Evolutionary conservation across 2,113 vertebrate species (phyloP).

Genomic region (Pituophis catenifer): DNA sequence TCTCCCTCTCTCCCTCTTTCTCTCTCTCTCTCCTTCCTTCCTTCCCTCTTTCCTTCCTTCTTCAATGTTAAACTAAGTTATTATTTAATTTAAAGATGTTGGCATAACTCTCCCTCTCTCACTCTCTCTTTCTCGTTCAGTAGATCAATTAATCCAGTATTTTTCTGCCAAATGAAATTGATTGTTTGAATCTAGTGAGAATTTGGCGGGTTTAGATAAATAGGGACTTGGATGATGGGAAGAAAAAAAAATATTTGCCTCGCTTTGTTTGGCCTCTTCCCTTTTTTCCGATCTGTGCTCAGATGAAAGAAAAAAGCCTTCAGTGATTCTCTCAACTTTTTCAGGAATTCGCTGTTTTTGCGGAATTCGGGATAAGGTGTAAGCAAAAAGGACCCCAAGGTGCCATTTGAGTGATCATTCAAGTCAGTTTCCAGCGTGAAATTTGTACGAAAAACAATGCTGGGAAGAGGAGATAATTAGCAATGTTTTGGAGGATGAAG

Average conservation of each 20-base stretch:
- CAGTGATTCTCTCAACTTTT: background rate
- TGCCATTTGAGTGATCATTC: background rate
- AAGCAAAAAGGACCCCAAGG: background rate
- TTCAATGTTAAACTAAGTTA: too few species aligned
- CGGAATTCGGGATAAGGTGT: background rate
- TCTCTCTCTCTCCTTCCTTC: too few species aligned
- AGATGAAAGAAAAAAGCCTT: background rate
- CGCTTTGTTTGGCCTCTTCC: background rate
- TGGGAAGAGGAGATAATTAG: background rate
- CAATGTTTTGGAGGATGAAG: background rate
- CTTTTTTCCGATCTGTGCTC: background rate
- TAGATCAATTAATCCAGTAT: background rate
- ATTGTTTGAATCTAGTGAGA: slow-evolving; percentile 17
- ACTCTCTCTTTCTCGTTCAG: background rate
- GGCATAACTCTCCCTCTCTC: background rate
- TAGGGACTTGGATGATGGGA: background rate
- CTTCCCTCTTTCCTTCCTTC: background rate
- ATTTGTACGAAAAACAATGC: background rate
- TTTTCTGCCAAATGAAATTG: slow-evolving; percentile 18
- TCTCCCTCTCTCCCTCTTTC: too few species aligned
- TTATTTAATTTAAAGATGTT: too few species aligned
- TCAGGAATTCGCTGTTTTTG: background rate
- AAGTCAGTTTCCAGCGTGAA: background rate
- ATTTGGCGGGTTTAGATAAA: slow-evolving; percentile 40
- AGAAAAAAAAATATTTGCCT: background rate